Conservation (phyloP, 2,888 invertebrate genomes). For the Xanthorhoe designata region DNA sequence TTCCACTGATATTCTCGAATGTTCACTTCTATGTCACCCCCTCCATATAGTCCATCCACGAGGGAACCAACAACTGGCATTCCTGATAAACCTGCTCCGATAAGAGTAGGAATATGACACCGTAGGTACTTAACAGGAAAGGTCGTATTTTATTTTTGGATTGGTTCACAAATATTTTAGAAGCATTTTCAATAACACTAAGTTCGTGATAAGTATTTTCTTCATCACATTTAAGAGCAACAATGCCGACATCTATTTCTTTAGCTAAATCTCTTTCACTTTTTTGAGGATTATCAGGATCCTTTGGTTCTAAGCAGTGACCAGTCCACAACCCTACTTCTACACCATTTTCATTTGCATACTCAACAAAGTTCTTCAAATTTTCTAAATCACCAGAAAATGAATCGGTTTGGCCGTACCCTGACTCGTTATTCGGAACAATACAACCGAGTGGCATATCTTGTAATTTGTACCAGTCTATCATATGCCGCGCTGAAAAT, state of each 20-base stretch:
- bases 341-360: slow-evolving; percentile 66
- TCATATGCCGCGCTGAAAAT: slow-evolving; percentile 78
- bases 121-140: slow-evolving; percentile 76
- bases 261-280: slow-evolving; percentile 73
- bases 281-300: slow-evolving; percentile 67
- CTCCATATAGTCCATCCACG: slow-evolving; percentile 77
- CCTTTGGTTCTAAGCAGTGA: slow-evolving; percentile 67
- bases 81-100: slow-evolving; percentile 75
- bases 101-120: slow-evolving; percentile 77
- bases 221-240: slow-evolving; percentile 77
- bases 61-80: slow-evolving; percentile 74
- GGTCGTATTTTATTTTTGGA: slow-evolving; percentile 57
- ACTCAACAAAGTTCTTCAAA: slow-evolving; percentile 67
- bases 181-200: slow-evolving; percentile 69
- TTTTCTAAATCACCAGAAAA: slow-evolving; percentile 74
- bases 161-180: slow-evolving; percentile 59
- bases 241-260: slow-evolving; percentile 70
- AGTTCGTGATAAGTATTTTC: slow-evolving; percentile 78
- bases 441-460: slow-evolving; percentile 80
- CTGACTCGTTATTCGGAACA: slow-evolving; percentile 76
- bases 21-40: slow-evolving; percentile 65
- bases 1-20: slow-evolving; percentile 80
- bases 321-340: slow-evolving; percentile 78
- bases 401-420: slow-evolving; percentile 75
- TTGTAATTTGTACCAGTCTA: slow-evolving; percentile 70